Conservation (phyloP, 2,888 invertebrate species). For the Brenthis hecate region DNA sequence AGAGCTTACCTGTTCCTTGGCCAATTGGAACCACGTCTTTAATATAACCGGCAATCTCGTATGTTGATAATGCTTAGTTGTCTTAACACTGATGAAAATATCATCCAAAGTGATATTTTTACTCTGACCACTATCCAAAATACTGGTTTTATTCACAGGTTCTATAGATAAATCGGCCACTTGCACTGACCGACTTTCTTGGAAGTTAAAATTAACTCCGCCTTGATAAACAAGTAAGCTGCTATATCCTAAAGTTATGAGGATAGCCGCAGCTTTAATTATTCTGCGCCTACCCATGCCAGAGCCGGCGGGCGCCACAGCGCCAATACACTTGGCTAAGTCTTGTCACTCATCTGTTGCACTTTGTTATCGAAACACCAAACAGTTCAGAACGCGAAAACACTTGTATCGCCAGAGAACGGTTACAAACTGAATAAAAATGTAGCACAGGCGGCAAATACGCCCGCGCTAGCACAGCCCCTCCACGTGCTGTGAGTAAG, state of each 20-base stretch:
- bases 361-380: constrained; percentile 67
- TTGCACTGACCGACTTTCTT: constrained; percentile 76
- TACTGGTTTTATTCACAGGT: constrained; percentile 76
- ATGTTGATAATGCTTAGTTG: constrained; percentile 93
- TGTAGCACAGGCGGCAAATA: constrained; percentile 78
- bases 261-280: constrained; percentile 77
- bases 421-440: constrained; percentile 82
- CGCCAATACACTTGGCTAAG: constrained; percentile 62
- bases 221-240: constrained; percentile 84
- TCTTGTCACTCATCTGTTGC: constrained; percentile 76
- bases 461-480: constrained; percentile 73
- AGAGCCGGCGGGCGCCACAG: constrained; percentile 66
- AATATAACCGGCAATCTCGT: constrained; percentile 92
- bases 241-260: constrained; percentile 82
- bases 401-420: constrained; percentile 59
- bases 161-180: constrained; percentile 73
- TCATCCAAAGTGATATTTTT: constrained; percentile 89
- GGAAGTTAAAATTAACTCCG: constrained; percentile 75
- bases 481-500: constrained; percentile 73
- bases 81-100: constrained; percentile 97
- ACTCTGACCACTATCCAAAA: constrained; percentile 64
- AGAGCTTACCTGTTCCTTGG: constrained; percentile 90
- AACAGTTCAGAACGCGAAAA: constrained; percentile 55
- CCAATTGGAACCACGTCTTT: constrained; percentile 97
- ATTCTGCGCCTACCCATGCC: constrained; percentile 74